Evolutionary conservation across 2,113 vertebrate species (phyloP).

Genomic region (Macrotus californicus): DNA sequence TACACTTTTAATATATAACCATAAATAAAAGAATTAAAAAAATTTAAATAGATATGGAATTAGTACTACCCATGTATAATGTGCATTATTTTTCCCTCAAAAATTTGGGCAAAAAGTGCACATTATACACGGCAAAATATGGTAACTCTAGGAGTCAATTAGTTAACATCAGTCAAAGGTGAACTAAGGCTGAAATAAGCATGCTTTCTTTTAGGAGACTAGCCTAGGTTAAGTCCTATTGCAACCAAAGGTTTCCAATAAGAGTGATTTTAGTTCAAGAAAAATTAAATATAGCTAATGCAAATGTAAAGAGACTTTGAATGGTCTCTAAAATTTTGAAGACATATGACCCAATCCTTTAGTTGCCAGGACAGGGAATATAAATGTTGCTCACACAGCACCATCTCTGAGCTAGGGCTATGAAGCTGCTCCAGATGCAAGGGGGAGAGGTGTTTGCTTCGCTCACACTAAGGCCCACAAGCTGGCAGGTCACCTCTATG

Average conservation of each 20-base stretch:
- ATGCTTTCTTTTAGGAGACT: not conserved
- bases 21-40: too few species aligned
- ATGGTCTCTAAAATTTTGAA: not conserved
- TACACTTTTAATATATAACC: too few species aligned
- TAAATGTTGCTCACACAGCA: fast-evolving
- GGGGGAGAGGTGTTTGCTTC: not conserved
- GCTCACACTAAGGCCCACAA: not conserved
- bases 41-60: too few species aligned
- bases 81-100: too few species aligned
- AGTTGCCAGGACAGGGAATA: not conserved
- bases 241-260: not conserved
- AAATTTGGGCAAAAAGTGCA: too few species aligned
- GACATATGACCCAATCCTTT: not conserved
- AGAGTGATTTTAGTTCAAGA: not conserved
- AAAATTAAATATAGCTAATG: not conserved
- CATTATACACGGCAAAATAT: too few species aligned
- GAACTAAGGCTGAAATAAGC: not conserved
- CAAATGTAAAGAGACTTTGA: not conserved
- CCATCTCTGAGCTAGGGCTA: fast-evolving
- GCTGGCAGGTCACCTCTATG: not conserved
- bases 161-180: not conserved
- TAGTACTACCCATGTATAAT: too few species aligned
- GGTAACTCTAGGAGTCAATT: not conserved
- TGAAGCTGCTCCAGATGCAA: not conserved
- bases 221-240: not conserved